Base-by-base conservation (phyloP, 1,140 invertebrate genomes). In the Plutomurus gul region DNA sequence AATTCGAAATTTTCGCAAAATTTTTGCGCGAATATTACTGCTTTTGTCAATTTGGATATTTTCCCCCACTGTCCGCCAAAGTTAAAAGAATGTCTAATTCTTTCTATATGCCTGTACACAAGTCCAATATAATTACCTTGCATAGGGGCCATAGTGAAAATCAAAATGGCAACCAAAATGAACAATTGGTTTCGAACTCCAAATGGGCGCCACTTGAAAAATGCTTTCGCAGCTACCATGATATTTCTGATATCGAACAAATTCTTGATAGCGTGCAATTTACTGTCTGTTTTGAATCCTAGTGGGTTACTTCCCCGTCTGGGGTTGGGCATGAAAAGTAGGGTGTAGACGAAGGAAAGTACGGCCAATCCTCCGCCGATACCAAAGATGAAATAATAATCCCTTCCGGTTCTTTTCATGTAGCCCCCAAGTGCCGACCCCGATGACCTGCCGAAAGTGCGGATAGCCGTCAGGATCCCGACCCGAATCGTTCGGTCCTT, bases 401-500 rank as follows among this genome's bases (percentile, higher is more conserved):
- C 65, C 1, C 65, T 37, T 1, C 76, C 81, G 18, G 8, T 25
- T 4, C 51, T 51, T 47, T 70, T 81, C 47, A 84, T 37, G 27
- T 49, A 47, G 22, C 81, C 81, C 10, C 81, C 81, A 10, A 82
- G 36, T 18, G 78, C 71, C 7, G 78, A 82, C 1, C 81, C 81
- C 0, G 72, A 70, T 13, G 81, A 82, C 27, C 74, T 74, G 16
- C 81, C 81, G 36, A 82, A 82, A 0, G 81, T 82, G 33, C 81
- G 25, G 20, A 82, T 39, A 1, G 82, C 81, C 4, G 84, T 84
- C 1, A 88, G 65, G 22, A 89, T 84, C 0, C 85, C 86, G n/a
- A 87, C 85, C 60, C 87, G 73, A 22, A 85, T 81, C 3, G 87
- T 88, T 74, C 87, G 84, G 4, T 84, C 79, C 25, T 82, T 56